These are phyloP conservation scores for Dasypolia templi DNA, from an alignment of 2,888 invertebrate species.

Conservation along the genomic window DNA sequence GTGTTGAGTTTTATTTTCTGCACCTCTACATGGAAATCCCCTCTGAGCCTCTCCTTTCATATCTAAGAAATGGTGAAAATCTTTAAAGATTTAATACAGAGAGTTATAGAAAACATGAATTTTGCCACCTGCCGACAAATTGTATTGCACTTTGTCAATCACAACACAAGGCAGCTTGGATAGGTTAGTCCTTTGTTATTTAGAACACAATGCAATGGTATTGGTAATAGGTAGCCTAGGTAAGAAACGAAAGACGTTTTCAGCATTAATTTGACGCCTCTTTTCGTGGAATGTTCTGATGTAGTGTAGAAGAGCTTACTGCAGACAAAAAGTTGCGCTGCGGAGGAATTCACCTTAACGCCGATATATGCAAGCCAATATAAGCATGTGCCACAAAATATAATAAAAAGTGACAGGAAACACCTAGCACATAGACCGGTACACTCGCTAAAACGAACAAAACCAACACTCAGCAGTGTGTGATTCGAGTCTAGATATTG, in stretches of 20 bases:
- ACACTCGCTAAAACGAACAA: not conserved
- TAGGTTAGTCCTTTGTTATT: conserved; percentile 26
- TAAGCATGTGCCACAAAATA: not conserved
- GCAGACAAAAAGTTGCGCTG: not conserved
- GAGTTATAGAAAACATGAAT: not conserved
- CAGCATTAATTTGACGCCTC: not conserved
- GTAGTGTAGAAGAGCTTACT: not conserved
- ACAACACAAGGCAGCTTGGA: not conserved
- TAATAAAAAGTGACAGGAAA: not conserved
- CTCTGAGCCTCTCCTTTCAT: no score
- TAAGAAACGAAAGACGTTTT: not conserved
- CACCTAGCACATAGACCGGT: no score
- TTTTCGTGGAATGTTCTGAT: not conserved
- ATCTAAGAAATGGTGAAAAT: conserved; percentile 12
- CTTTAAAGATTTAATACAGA: not conserved
- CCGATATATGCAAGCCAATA: not conserved
- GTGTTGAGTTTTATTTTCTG: conserved; percentile 48
- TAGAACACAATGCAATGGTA: conserved; percentile 36
- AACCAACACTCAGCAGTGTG: not conserved
- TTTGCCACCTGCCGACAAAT: not conserved
- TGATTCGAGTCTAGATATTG: not conserved
- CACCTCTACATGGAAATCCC: not conserved
- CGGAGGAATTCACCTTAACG: not conserved
- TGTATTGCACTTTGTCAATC: not conserved
- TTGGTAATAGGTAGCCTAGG: not conserved